Percentiles rank a stretch among this genome's conserved stretches.
These are phyloP conservation scores for Phylloscopus whistleri DNA, from an alignment of 2,113 vertebrate genomes.

Conservation along the genomic window DNA sequence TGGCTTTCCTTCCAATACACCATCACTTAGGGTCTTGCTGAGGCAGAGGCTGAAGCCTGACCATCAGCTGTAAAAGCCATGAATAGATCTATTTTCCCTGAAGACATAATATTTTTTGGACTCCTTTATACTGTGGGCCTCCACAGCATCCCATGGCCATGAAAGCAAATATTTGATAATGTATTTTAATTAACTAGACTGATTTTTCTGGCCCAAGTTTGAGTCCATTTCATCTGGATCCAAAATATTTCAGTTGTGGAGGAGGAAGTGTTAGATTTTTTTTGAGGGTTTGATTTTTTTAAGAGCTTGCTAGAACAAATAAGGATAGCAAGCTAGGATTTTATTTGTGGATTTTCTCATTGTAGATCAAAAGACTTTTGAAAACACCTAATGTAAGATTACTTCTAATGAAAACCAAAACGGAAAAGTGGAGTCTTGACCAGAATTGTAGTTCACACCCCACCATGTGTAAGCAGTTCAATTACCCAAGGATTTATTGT, in stretches of 20 bases:
- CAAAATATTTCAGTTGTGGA: background rate
- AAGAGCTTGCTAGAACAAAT: background rate
- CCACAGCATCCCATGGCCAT: background rate
- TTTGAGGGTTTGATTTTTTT: background rate
- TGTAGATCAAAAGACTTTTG: background rate
- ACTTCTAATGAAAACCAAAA: slow-evolving; percentile 3
- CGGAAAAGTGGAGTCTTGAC: background rate
- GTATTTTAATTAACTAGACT: background rate
- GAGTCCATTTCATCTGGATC: background rate
- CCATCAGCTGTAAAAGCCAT: background rate
- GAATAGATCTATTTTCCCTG: background rate
- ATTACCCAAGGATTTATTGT: too few relatives aligned
- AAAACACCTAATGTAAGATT: background rate
- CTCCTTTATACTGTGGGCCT: background rate
- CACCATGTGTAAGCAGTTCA: background rate
- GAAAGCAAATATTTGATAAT: background rate
- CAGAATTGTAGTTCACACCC: background rate
- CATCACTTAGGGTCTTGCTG: background rate
- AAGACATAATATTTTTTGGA: background rate
- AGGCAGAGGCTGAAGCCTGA: background rate
- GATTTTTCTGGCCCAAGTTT: background rate
- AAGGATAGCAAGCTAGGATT: background rate
- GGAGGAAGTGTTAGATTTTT: background rate
- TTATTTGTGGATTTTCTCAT: background rate
- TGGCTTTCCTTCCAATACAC: background rate